Evolutionary conservation across 2,113 vertebrate genomes (phyloP).

Genomic region (Morone chrysops): DNA sequence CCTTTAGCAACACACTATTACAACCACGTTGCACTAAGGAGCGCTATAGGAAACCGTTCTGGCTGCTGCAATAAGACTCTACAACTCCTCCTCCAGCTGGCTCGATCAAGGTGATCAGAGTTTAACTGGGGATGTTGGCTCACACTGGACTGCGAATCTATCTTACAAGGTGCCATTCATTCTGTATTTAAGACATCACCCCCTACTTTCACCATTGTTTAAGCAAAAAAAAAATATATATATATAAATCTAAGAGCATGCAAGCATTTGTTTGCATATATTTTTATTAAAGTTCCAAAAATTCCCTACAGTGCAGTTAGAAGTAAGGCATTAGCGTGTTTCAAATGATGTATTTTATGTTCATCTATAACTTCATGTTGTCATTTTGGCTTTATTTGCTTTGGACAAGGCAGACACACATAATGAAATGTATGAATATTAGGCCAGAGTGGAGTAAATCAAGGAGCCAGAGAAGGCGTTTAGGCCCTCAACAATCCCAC

Average conservation of each 20-base stretch:
- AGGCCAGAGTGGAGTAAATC: slow-evolving; percentile 40
- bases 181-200: neutral
- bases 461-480: slow-evolving; percentile 74
- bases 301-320: neutral
- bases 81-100: no score
- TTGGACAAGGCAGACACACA: neutral
- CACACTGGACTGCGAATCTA: no score
- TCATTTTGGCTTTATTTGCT: neutral
- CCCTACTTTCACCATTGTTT: neutral
- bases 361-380: neutral
- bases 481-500: slow-evolving; percentile 42
- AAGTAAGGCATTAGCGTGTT: neutral
- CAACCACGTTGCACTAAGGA: no score
- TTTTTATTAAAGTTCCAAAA: neutral
- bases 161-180: neutral
- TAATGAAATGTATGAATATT: neutral
- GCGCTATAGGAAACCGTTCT: no score
- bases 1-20: no score
- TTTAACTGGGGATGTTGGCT: no score
- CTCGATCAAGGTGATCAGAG: no score
- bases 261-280: neutral
- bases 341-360: neutral
- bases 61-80: no score
- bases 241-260: no score
- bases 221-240: neutral